Evolutionary conservation across 2,113 vertebrate genomes (phyloP).

Genomic region (Caloenas nicobarica): DNA sequence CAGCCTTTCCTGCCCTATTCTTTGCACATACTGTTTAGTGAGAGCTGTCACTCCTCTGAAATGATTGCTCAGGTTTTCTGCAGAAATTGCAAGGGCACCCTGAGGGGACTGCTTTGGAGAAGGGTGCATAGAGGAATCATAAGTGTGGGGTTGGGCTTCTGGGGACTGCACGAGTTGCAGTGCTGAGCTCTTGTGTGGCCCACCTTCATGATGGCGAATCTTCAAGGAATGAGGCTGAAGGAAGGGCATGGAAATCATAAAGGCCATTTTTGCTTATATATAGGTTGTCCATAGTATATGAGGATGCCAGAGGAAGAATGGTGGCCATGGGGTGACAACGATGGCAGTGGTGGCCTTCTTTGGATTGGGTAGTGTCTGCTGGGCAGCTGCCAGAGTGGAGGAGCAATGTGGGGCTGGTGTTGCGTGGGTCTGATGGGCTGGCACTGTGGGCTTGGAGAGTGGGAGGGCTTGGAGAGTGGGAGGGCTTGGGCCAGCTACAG

Average conservation of each 20-base stretch:
- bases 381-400: not conserved
- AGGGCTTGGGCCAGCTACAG: not conserved
- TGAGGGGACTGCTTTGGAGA: not conserved
- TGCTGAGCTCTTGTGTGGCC: not conserved
- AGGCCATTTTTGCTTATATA: not conserved
- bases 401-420: not conserved
- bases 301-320: not conserved
- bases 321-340: not conserved
- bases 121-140: not conserved
- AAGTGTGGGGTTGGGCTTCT: not conserved
- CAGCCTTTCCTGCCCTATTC: not conserved
- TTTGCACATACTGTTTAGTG: rapidly evolving
- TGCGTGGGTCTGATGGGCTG: rapidly evolving
- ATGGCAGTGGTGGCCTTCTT: not conserved
- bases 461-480: not conserved
- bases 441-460: not conserved
- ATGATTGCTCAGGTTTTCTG: not conserved
- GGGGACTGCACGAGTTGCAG: not conserved
- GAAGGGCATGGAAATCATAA: not conserved
- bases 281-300: not conserved
- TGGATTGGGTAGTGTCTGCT: not conserved
- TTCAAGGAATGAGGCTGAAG: not conserved
- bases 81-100: not conserved
- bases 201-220: not conserved
- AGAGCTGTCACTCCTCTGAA: not conserved